Base-by-base conservation (phyloP, 2,113 vertebrate genomes). In the Oryzias celebensis region DNA sequence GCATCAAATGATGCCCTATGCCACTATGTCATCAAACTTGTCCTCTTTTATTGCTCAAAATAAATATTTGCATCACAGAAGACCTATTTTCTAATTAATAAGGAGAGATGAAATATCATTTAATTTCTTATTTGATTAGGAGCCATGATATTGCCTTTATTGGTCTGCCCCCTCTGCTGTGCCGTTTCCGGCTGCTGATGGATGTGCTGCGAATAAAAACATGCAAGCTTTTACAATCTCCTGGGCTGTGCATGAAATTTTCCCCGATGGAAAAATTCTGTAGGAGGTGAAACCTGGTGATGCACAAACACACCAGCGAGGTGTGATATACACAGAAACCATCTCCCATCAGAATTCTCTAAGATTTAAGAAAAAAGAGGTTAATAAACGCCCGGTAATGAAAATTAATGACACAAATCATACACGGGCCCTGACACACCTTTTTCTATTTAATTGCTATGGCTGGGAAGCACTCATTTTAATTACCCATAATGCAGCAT, bases 51-150 rank as follows among this genome's bases (percentile, higher is more conserved):
- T 69, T 65, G 64, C 71, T 13, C 24, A 43, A 86, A 87, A 91
- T 79, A 84, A 83, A 88, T 87, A 81, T 89, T 73, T 76, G 82
- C 85, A 81, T 80, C 71, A 36, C 73, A 44, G 73, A 83, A 76
- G 83, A 75, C 78, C 76, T 82, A 71, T 84, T 87, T 86, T 89
- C 84, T 89, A 89, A 91, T 91, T 91, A 91, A 92, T 84, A 82
- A 85, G 85, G 87, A 71, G 81, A 82, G 78, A 91, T 91, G 90
- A 92, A 92, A 91, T 89, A 92, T 90, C 90, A 91, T 88, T 91
- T 92, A 89, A 91, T 92, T 91, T 89, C 75, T 86, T 84, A 92
- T 92, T 90, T 90, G 91, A 92, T 92, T 90, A 92, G n/a, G 42
- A 85, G 78, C 86, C 84, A 81, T 91, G 88, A 90, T 83, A 88